Evolutionary conservation across 2,113 vertebrate species (phyloP).

Genomic region (Takifugu bimaculatus): DNA sequence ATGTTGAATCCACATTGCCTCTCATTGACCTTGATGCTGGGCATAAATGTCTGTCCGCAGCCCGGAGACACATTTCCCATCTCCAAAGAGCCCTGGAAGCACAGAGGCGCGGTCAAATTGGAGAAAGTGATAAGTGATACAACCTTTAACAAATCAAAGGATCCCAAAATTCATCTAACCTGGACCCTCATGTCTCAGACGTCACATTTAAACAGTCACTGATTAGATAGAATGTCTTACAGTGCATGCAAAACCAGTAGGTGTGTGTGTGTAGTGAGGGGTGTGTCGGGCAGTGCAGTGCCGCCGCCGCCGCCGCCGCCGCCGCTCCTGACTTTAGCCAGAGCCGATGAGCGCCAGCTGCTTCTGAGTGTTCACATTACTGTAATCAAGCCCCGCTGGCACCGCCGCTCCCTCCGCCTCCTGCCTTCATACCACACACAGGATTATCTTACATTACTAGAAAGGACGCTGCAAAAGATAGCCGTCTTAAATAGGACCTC

Average conservation of each 20-base stretch:
- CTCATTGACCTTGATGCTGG: too few species aligned
- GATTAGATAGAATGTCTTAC: constrained; percentile 21
- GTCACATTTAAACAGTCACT: too few species aligned
- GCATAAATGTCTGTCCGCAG: too few species aligned
- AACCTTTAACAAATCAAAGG: too few species aligned
- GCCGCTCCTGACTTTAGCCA: constrained; percentile 35
- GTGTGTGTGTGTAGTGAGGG: constrained; percentile 16
- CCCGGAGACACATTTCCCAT: too few species aligned
- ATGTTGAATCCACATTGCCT: too few species aligned
- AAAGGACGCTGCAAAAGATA: constrained; percentile 26
- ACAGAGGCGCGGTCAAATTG: too few species aligned
- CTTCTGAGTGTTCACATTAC: constrained; percentile 57
- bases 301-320: constrained; percentile 1
- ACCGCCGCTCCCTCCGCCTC: constrained; percentile 14
- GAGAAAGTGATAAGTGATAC: too few species aligned
- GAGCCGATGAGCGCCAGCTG: constrained; percentile 56
- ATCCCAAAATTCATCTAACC: too few species aligned
- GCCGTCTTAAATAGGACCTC: constrained; percentile 20
- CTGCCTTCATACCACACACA: constrained; percentile 6
- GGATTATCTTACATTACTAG: constrained; percentile 51
- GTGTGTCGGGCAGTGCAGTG: constrained; percentile 40
- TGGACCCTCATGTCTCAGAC: too few species aligned
- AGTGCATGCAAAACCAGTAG: background rate
- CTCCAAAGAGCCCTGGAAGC: too few species aligned
- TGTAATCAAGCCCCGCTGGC: constrained; percentile 56